These are phyloP conservation scores for Vidua macroura DNA, from an alignment of 2,113 vertebrate species.

Conservation along the genomic window DNA sequence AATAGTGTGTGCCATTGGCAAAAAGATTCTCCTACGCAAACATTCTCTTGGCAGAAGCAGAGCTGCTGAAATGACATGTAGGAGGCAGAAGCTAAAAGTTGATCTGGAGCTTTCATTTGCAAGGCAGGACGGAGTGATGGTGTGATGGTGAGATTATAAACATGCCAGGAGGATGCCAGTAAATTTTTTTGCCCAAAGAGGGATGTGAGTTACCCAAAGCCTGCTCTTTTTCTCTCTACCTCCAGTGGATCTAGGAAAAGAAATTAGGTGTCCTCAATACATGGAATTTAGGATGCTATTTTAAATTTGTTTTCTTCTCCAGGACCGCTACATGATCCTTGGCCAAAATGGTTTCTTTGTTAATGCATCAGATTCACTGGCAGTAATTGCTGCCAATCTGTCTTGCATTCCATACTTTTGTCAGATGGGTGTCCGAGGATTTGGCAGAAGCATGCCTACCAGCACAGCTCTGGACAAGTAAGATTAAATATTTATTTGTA, in stretches of 20 bases:
- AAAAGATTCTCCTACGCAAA: background rate
- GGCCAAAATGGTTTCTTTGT: constrained; percentile 97
- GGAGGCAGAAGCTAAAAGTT: background rate
- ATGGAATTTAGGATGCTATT: background rate
- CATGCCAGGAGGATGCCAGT: background rate
- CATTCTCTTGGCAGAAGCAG: background rate
- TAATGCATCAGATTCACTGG: constrained; percentile 93
- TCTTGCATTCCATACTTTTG: constrained; percentile 92
- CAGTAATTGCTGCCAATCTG: constrained; percentile 95
- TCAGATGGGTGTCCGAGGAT: constrained; percentile 89
- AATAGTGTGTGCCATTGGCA: background rate
- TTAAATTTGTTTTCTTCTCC: constrained; percentile 43
- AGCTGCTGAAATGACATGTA: background rate
- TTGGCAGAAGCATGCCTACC: constrained; percentile 95
- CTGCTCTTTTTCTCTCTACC: background rate
- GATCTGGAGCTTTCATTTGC: background rate
- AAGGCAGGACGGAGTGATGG: background rate
- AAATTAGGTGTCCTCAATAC: background rate
- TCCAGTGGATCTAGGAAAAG: background rate
- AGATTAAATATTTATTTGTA: background rate
- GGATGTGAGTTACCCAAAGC: background rate
- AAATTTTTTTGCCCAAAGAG: background rate
- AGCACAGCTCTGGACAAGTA: constrained; percentile 95
- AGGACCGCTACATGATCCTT: constrained; percentile 98
- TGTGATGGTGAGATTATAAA: background rate